Conservation (phyloP, 2,888 invertebrate species). For the Aporophyla nigra region DNA sequence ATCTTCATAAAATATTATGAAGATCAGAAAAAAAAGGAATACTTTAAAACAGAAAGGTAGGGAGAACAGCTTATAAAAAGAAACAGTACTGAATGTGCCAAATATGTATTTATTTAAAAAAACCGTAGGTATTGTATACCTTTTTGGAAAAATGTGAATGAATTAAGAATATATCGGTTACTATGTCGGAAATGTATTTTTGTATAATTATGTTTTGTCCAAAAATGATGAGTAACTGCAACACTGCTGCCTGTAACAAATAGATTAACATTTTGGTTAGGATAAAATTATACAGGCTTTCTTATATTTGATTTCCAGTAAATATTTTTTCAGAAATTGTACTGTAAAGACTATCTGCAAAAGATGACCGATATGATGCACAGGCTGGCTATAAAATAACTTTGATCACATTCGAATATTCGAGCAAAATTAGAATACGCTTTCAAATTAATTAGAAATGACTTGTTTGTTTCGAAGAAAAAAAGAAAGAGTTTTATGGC, state of each 20-base stretch:
- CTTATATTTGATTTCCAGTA: background rate
- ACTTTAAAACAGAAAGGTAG: background rate
- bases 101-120: slow-evolving; percentile 1
- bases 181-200: slow-evolving; percentile 1
- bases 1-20: too few relatives aligned
- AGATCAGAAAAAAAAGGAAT: too few relatives aligned
- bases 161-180: background rate
- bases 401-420: too few relatives aligned
- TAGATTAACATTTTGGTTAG: background rate
- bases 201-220: background rate
- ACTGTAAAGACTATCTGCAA: too few relatives aligned
- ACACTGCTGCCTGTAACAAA: slow-evolving; percentile 19
- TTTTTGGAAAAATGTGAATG: slow-evolving; percentile 5
- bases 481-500: too few relatives aligned
- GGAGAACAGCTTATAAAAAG: background rate
- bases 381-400: too few relatives aligned
- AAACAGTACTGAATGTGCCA: slow-evolving; percentile 2
- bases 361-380: too few relatives aligned
- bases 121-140: background rate
- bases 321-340: background rate
- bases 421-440: too few relatives aligned
- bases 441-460: too few relatives aligned
- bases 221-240: background rate
- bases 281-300: background rate
- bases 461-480: too few relatives aligned